phyloP scores from a whole-genome alignment of 2,113 vertebrate genomes.

The Romanogobio albipinnatus region DNA sequence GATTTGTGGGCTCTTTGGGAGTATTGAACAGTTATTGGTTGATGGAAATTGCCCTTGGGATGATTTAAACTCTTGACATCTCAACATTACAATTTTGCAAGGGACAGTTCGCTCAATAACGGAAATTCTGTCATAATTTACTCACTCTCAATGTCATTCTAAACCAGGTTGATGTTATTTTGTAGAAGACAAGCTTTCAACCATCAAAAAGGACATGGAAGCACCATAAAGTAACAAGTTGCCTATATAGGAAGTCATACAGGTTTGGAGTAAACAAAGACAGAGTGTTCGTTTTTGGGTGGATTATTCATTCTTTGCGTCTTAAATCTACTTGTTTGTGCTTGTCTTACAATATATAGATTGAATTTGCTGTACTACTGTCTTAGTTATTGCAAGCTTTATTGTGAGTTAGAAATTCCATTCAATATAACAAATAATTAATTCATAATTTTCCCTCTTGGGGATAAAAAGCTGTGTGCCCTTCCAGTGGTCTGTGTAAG shows the following conservation, averaged over 20 bases:
- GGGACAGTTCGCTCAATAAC: neutral
- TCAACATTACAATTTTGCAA: neutral
- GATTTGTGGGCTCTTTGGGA: neutral
- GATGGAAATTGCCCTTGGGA: constrained; percentile 18
- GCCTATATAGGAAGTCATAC: neutral
- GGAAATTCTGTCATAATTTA: neutral
- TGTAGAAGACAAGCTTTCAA: neutral
- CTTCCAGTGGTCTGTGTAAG: neutral
- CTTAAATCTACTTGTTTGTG: neutral
- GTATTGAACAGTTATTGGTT: neutral
- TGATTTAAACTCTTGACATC: neutral
- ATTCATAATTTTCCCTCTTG: neutral
- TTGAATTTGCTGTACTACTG: neutral
- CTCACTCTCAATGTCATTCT: neutral
- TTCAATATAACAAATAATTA: constrained; percentile 12
- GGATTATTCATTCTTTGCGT: neutral
- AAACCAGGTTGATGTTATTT: neutral
- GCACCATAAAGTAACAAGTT: neutral
- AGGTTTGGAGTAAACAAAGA: neutral
- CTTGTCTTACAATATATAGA: neutral
- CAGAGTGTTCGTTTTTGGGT: neutral
- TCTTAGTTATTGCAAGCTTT: neutral
- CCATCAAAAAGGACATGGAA: neutral
- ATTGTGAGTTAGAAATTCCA: neutral
- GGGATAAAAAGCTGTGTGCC: neutral